Evolutionary conservation across 2,797 vertebrate species (phyloP), one percentile per base, ranked within the genome.

Genomic region (Labeo calbasu): DNA sequence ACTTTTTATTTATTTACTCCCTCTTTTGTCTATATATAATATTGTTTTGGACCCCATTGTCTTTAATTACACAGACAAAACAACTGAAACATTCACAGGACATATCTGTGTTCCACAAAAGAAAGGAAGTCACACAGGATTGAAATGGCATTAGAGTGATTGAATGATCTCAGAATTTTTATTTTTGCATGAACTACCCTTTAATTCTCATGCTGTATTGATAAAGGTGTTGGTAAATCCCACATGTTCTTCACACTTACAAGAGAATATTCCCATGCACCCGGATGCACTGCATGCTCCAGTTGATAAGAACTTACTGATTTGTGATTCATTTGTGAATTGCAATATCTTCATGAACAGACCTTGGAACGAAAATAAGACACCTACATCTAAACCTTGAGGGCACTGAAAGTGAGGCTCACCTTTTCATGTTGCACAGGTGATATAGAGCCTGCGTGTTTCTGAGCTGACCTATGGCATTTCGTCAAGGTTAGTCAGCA

Each of bases 401-500:
- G 36, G 72, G 75, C 23, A 50, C 23, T 17, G 17, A n/a, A 6
- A 32, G 28, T 51, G 28, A 81, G 68, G 46, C 63, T 66, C 46
- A 70, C 51, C 83, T 84, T 36, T 61, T 71, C 61, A 53, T 72
- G 61, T 25, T 19, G 53, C 28, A 59, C 53, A 61, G 66, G 6
- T 84, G 53, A 70, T 78, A 59, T 75, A 40, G 43, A 77, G 59
- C 25, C 70, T 83, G 81, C 79, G 43, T 88, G 81, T 72, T 84
- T 85, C 63, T 57, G 55, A 79, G 76, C 21, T 85, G 87, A 88
- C 89, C 85, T 87, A n/a, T 81, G 78, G 85, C 85, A 85, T 78
- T 75, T 85, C 2, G 55, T 66, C 46, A 87, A 86, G 86, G 77
- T 85, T 55, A 85, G 80, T 85, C 85, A 81, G 81, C 83, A 82